phyloP scores from a whole-genome alignment of 2,888 invertebrate genomes.

The Poecilus cupreus region DNA sequence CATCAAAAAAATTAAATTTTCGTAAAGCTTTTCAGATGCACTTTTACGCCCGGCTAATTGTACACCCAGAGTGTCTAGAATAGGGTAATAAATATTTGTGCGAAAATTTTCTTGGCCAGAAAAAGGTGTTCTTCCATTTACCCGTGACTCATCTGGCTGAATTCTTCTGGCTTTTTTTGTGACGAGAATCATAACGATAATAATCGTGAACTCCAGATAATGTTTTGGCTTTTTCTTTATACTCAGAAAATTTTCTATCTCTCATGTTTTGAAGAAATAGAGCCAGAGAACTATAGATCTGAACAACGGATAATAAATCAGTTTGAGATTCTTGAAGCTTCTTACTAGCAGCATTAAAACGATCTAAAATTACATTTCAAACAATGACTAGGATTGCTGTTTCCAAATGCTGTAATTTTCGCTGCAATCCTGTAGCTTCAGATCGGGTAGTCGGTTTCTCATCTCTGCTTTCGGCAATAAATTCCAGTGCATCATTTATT shows the following conservation, averaged over 20 bases:
- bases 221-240: neutral
- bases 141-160: neutral
- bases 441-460: conserved; percentile 51
- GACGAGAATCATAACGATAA: no score
- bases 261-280: no score
- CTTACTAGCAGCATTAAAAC: no score
- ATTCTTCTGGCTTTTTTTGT: no score
- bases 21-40: conserved; percentile 51
- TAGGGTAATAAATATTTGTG: no score
- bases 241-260: neutral
- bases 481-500: conserved; percentile 59
- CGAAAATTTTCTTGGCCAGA: no score
- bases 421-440: conserved; percentile 38
- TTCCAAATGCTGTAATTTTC: conserved; percentile 56
- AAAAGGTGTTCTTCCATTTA: no score
- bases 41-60: conserved; percentile 33
- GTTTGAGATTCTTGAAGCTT: no score
- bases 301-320: no score
- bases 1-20: conserved; percentile 56
- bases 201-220: neutral
- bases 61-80: no score
- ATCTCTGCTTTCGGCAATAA: conserved; percentile 55
- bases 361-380: conserved; percentile 56
- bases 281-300: no score
- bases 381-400: conserved; percentile 58